Conservation (phyloP, 1,140 invertebrate species). For the Drosophila mojavensis region DNA sequence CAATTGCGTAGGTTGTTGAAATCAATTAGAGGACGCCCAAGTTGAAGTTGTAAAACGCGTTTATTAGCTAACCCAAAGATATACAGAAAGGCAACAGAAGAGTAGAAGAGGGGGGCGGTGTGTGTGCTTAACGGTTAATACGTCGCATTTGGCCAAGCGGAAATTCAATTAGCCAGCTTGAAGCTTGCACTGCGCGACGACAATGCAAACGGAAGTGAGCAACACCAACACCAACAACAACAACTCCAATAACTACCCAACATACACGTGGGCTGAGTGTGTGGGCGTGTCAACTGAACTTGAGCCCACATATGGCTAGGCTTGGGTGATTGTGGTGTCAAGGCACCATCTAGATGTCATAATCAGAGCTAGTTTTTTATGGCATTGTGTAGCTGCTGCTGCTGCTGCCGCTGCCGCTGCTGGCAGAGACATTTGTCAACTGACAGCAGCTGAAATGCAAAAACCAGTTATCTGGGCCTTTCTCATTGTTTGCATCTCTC, state of each 20-base stretch:
- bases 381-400: conserved; percentile 22
- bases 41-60: conserved; percentile 34
- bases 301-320: conserved; percentile 19
- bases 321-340: conserved; percentile 40
- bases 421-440: conserved; percentile 42
- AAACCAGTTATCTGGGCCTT: conserved; percentile 48
- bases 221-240: conserved; percentile 1
- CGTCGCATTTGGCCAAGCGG: conserved; percentile 56
- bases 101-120: not conserved
- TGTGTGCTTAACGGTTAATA: conserved; percentile 50
- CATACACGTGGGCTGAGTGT: conserved; percentile 37
- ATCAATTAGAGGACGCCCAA: conserved; percentile 58
- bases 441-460: conserved; percentile 5
- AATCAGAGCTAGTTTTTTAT: conserved; percentile 34
- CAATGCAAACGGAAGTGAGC: conserved; percentile 65
- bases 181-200: conserved; percentile 10
- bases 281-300: conserved; percentile 30
- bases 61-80: conserved; percentile 48
- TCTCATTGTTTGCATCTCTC: conserved; percentile 8
- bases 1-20: conserved; percentile 60
- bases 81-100: conserved; percentile 1
- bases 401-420: not conserved
- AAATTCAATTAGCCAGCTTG: conserved; percentile 77
- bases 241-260: conserved; percentile 5
- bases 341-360: conserved; percentile 43